A percentile compares a stretch with the other conserved stretches of the same genome.
Evolutionary conservation across 2,113 vertebrate genomes (phyloP).

Genomic region (Hyla sarda): DNA sequence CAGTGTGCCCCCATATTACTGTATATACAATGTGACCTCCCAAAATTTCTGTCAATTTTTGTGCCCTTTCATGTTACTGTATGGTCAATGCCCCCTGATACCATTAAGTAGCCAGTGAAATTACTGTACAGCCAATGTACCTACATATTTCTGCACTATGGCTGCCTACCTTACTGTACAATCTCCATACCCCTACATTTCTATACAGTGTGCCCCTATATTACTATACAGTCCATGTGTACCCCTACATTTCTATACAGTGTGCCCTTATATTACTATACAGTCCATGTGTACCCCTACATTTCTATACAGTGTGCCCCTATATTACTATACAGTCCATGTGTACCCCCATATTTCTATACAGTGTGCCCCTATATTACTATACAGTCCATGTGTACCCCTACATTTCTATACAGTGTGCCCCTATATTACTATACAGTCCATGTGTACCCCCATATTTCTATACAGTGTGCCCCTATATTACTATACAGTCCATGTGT

Average conservation of each 20-base stretch:
- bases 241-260: too few species aligned
- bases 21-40: not conserved
- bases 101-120: not conserved
- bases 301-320: not conserved
- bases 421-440: not conserved
- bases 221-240: too few species aligned
- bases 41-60: not conserved
- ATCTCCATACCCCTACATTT: not conserved
- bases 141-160: not conserved
- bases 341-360: not conserved
- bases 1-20: not conserved
- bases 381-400: too few species aligned
- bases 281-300: not conserved
- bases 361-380: not conserved
- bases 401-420: too few species aligned
- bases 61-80: not conserved
- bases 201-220: too few species aligned
- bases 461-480: not conserved
- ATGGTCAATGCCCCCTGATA: not conserved
- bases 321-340: not conserved
- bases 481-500: not conserved
- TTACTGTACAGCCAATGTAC: not conserved
- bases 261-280: too few species aligned
- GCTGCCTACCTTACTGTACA: not conserved
- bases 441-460: not conserved